Conservation (phyloP, 2,888 invertebrate species). For the Drosophila mimica region DNA sequence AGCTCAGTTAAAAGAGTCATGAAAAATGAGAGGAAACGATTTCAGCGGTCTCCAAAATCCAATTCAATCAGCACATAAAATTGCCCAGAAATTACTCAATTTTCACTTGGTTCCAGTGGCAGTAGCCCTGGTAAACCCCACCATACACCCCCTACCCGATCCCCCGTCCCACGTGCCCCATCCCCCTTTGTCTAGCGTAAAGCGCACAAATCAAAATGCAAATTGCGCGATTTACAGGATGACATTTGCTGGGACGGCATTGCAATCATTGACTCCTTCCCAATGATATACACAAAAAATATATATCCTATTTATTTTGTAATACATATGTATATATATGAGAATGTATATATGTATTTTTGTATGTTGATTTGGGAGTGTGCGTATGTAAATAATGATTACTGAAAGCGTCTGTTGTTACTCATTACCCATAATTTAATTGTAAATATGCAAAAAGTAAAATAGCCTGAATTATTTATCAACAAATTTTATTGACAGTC, state of each 20-base stretch:
- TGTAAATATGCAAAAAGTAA: conserved; percentile 78
- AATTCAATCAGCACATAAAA: conserved; percentile 64
- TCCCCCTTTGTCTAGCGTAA: conserved; percentile 55
- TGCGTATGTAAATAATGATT: conserved; percentile 70
- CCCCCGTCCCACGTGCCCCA: not conserved
- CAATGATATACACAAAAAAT: conserved; percentile 12
- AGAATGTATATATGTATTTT: not conserved
- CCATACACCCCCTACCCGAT: no score
- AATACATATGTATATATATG: conserved; percentile 11
- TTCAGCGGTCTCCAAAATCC: conserved; percentile 27
- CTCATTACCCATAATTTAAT: conserved; percentile 80
- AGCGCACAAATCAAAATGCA: conserved; percentile 76
- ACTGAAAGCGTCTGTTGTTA: conserved; percentile 77
- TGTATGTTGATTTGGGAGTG: conserved; percentile 1
- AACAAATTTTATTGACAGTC: conserved; percentile 80
- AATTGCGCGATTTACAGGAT: conserved; percentile 70
- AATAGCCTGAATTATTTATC: conserved; percentile 79
- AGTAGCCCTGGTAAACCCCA: conserved; percentile 1
- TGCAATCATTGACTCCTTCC: conserved; percentile 30
- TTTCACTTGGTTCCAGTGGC: conserved; percentile 23
- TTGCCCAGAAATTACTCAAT: conserved; percentile 53
- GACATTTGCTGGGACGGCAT: conserved; percentile 38
- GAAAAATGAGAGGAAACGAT: not conserved
- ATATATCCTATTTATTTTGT: conserved; percentile 12
- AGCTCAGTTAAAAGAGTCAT: not conserved